A percentile compares a stretch with the other conserved stretches of the same genome.
phyloP scores from a whole-genome alignment of 2,113 vertebrate genomes.

The Dendrocopos noguchii region DNA sequence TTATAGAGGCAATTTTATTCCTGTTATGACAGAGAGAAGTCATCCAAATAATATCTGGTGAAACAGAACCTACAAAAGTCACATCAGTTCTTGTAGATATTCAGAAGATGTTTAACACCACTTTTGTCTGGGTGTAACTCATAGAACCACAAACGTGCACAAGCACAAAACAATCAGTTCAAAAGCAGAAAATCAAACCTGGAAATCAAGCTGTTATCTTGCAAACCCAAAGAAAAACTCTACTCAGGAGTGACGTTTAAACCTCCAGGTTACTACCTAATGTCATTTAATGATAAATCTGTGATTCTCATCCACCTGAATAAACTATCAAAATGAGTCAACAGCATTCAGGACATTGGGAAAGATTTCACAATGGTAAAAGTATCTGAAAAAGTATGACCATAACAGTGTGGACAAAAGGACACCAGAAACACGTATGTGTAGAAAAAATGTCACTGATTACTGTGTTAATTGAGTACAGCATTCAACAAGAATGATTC shows the following conservation, averaged over 20 bases:
- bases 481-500: neutral
- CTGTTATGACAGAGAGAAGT: neutral
- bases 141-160: neutral
- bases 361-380: neutral
- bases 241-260: neutral
- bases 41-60: neutral
- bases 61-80: neutral
- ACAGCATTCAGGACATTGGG: neutral
- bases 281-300: neutral
- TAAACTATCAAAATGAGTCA: neutral
- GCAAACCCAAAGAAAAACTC: neutral
- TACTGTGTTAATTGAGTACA: neutral
- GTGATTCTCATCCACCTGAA: too few relatives aligned
- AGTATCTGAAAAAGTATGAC: neutral
- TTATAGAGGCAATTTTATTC: conserved; percentile 24
- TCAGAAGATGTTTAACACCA: neutral
- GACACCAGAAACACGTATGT: neutral
- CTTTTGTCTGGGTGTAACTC: neutral
- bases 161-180: neutral
- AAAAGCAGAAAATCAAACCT: neutral
- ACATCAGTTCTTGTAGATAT: neutral
- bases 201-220: neutral
- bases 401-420: neutral
- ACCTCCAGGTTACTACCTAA: neutral
- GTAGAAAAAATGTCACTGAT: neutral